Base-by-base conservation (phyloP, 2,113 vertebrate species). In the Micronycteris hirsuta region DNA sequence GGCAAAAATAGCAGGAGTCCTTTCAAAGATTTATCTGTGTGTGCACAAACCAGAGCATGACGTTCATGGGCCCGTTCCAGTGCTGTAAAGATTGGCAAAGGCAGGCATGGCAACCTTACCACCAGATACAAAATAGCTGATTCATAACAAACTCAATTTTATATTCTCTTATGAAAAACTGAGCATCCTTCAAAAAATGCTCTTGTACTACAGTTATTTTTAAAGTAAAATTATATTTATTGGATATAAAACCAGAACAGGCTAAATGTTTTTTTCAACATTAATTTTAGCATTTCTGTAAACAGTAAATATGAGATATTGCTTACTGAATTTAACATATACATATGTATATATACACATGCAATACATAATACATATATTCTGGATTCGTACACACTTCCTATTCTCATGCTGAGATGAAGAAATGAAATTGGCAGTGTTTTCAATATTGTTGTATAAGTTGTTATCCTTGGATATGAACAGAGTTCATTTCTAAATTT, bases 1-100 rank as follows among this genome's bases (percentile, higher is more conserved):
- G 86, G 65, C 70, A 56, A 94, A 96, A 94, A 93, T 38, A 92
- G 5, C 78, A 78, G 67, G 16, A 86, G 26, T 20, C 19, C 5
- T 89, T 81, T 91, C 38, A 96, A 91, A 56, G n/a, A 81, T 85
- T 91, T 85, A 93, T 73, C 74, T 94, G 68, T 84, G 41, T 94
- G 24, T 91, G 61, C 68, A 89, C 16, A 96, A 91, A 84, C n/a
- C 13, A 16, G 24, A 80, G 20, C 10, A 14, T 54, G 63, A 67
- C 43, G 52, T 38, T 43, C 16, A 0, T 91, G 28, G 92, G 41
- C 56, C 78, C 3, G 58, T 86, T 73, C 52, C 67, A 49, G 7
- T 26, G 17, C 36, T 65, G 2, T 65, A 67, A 73, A 84, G 33
- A 58, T 2, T 52, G 82, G 31, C 36, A 52, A 36, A 94, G 81